Percentiles rank a stretch among this genome's conserved stretches.
phyloP scores from a whole-genome alignment of 2,113 vertebrate species.

The Pomatostomus ruficeps region DNA sequence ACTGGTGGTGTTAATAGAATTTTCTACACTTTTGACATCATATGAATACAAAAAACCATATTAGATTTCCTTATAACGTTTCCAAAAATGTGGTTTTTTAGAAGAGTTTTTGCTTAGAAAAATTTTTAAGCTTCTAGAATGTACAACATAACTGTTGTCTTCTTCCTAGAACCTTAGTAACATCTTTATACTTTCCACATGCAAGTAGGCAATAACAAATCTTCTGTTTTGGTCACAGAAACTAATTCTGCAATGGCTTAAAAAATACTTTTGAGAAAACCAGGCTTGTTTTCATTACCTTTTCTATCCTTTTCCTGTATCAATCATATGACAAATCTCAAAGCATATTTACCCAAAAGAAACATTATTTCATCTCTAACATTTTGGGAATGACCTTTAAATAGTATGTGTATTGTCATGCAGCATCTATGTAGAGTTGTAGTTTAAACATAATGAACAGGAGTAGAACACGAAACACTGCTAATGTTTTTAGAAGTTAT shows the following conservation, averaged over 20 bases:
- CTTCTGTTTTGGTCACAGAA: background rate
- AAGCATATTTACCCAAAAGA: background rate
- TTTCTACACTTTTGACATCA: background rate
- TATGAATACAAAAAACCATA: background rate
- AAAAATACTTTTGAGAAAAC: background rate
- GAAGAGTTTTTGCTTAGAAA: background rate
- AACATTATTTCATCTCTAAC: background rate
- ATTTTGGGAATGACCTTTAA: constrained; percentile 3
- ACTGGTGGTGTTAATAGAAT: background rate
- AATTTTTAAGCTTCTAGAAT: background rate
- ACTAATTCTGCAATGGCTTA: background rate
- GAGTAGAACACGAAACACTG: background rate
- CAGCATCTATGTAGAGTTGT: background rate
- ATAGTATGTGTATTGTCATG: background rate
- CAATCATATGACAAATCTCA: background rate
- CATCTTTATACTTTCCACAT: background rate
- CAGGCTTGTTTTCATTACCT: background rate
- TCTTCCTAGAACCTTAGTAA: background rate
- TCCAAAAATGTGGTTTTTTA: accelerated
- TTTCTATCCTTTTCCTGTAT: background rate
- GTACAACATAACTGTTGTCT: accelerated
- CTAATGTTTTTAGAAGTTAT: background rate
- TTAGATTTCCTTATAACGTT: background rate
- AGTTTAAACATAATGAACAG: constrained; percentile 12
- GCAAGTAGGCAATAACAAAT: background rate